A percentile compares a stretch with the other conserved stretches of the same genome.
These are phyloP conservation scores for Archips xylosteana DNA, from an alignment of 2,888 invertebrate species.

Conservation along the genomic window DNA sequence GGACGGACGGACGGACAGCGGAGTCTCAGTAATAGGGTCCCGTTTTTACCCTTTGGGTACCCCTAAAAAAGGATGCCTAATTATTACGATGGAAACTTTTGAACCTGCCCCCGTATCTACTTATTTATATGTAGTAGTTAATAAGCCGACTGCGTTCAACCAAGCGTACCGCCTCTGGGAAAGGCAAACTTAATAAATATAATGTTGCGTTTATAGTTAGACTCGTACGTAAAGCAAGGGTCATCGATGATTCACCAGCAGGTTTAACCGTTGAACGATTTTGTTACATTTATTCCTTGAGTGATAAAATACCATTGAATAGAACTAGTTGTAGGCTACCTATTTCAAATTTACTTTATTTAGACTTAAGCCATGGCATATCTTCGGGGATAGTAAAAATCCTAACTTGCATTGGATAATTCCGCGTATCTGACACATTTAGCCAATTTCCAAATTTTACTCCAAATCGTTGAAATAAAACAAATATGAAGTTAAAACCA, in stretches of 20 bases:
- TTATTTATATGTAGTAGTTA: background rate
- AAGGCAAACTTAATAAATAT: slow-evolving; percentile 15
- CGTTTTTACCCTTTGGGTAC: no score
- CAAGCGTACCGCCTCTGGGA: slow-evolving; percentile 16
- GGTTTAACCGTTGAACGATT: slow-evolving; percentile 12
- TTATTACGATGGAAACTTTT: background rate
- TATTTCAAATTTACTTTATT: no score
- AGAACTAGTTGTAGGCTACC: background rate
- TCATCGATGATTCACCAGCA: slow-evolving; percentile 23
- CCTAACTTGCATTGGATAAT: no score
- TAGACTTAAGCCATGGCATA: no score
- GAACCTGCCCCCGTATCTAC: slow-evolving; percentile 4
- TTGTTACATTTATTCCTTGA: slow-evolving; percentile 6
- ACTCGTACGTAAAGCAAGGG: background rate
- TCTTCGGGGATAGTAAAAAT: no score
- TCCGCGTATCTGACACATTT: no score
- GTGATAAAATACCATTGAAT: background rate
- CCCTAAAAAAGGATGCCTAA: background rate
- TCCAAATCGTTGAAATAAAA: no score
- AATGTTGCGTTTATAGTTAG: slow-evolving; percentile 3
- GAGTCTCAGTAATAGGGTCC: no score
- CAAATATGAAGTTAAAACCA: no score
- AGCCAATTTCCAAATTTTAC: no score
- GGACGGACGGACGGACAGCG: no score
- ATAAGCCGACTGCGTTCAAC: slow-evolving; percentile 17